These are phyloP conservation scores for Alethe castanea DNA, from an alignment of 2,113 vertebrate genomes.

Conservation along the genomic window DNA sequence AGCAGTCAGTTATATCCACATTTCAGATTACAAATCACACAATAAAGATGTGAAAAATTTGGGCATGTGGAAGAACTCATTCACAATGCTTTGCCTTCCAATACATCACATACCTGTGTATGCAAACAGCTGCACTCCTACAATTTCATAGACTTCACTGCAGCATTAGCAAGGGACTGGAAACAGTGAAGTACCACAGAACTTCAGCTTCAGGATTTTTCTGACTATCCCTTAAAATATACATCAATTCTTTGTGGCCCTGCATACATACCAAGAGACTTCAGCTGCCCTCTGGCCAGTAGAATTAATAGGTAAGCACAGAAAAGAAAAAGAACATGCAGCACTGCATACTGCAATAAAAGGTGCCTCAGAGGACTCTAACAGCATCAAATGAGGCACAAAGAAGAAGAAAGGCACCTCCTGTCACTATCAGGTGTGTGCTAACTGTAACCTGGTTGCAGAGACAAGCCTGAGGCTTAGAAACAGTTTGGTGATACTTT, in stretches of 20 bases:
- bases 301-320: background rate
- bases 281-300: background rate
- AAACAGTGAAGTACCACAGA: background rate
- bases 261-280: background rate
- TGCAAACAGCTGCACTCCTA: background rate
- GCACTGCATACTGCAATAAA: background rate
- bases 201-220: background rate
- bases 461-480: background rate
- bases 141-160: background rate
- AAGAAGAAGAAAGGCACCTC: background rate
- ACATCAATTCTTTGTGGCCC: background rate
- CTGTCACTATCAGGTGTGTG: background rate
- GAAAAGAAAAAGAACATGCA: background rate
- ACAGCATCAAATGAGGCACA: background rate
- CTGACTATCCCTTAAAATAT: background rate
- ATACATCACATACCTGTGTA: background rate
- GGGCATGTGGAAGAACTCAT: background rate
- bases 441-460: background rate
- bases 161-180: background rate
- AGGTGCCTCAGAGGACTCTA: background rate
- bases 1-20: background rate
- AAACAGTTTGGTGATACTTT: background rate
- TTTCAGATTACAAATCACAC: background rate
- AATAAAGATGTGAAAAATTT: background rate
- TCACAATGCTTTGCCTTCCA: background rate